Conservation (phyloP, 92 coral and sea anemone genomes). For the Muricea muricata region DNA sequence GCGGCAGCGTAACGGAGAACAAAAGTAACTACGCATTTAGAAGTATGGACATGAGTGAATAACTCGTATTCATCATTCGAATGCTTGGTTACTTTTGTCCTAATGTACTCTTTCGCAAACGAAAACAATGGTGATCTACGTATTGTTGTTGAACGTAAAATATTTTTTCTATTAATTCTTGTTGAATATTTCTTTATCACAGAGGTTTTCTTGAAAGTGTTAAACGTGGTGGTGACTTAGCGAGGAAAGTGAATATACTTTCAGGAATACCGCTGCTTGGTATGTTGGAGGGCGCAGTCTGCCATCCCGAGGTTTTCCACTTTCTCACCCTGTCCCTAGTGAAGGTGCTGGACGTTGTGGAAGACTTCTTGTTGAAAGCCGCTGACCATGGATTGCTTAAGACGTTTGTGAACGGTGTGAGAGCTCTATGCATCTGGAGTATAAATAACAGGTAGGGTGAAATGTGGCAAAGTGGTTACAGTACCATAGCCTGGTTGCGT, state of each 20-base stretch:
- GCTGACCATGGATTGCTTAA: conserved; percentile 89
- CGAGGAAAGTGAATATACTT: conserved; percentile 70
- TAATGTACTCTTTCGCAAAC: too few relatives aligned
- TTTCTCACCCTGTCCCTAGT: conserved; percentile 83
- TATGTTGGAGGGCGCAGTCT: conserved; percentile 79
- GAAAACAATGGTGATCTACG: too few relatives aligned
- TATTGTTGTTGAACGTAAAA: too few relatives aligned
- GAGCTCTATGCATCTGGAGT: conserved; percentile 72
- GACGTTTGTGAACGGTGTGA: conserved; percentile 81
- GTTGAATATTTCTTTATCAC: not conserved
- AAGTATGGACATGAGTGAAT: too few relatives aligned
- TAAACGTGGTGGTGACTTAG: conserved; percentile 54
- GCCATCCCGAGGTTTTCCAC: conserved; percentile 77
- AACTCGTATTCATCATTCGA: too few relatives aligned
- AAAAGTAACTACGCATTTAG: too few relatives aligned
- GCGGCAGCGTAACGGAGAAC: too few relatives aligned
- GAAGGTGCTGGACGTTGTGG: conserved; percentile 82
- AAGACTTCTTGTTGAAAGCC: conserved; percentile 85
- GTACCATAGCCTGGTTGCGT: too few relatives aligned
- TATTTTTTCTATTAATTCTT: too few relatives aligned
- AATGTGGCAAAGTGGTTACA: too few relatives aligned
- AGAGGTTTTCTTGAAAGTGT: conserved; percentile 76
- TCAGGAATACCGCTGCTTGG: conserved; percentile 91
- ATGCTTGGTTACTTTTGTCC: too few relatives aligned
- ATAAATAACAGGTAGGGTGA: conserved; percentile 73